A percentile compares a stretch with the other conserved stretches of the same genome.
These are phyloP conservation scores for Steromphala cineraria DNA, from an alignment of 2,888 invertebrate genomes.

Conservation along the genomic window DNA sequence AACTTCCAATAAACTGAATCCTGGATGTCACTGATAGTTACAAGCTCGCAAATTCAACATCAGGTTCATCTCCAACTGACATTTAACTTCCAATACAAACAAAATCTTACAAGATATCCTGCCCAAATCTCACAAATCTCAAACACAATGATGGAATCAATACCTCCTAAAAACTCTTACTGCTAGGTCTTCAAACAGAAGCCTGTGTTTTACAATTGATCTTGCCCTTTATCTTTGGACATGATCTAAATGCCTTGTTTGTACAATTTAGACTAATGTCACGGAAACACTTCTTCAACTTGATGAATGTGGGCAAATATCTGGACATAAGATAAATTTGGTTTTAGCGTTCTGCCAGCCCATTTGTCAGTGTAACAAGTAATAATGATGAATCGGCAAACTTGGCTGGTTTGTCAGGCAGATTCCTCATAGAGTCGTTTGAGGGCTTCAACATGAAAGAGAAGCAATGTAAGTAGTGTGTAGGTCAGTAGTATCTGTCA, in stretches of 20 bases:
- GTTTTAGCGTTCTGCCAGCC: background rate
- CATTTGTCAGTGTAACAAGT: background rate
- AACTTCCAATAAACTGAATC: too few species aligned
- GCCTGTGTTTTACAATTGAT: background rate
- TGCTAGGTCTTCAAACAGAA: background rate
- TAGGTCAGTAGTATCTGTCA: slow-evolving; percentile 19
- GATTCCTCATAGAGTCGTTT: background rate
- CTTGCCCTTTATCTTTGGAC: background rate
- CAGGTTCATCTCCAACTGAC: too few species aligned
- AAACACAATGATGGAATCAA: background rate
- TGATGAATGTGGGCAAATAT: background rate
- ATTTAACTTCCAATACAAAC: too few species aligned
- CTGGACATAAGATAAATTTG: slow-evolving; percentile 6
- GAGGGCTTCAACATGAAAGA: background rate
- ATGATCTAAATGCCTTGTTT: background rate
- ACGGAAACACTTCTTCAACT: background rate
- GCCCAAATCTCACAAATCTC: too few species aligned
- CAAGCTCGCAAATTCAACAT: background rate
- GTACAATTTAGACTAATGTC: slow-evolving; percentile 1
- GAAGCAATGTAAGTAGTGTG: background rate
- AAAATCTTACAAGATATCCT: too few species aligned
- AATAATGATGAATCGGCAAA: background rate
- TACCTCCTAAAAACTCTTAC: too few species aligned
- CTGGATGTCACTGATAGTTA: background rate
- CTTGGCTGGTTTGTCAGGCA: background rate